phyloP scores from a whole-genome alignment of 2,888 invertebrate genomes.

The Ectemnius cavifrons region DNA sequence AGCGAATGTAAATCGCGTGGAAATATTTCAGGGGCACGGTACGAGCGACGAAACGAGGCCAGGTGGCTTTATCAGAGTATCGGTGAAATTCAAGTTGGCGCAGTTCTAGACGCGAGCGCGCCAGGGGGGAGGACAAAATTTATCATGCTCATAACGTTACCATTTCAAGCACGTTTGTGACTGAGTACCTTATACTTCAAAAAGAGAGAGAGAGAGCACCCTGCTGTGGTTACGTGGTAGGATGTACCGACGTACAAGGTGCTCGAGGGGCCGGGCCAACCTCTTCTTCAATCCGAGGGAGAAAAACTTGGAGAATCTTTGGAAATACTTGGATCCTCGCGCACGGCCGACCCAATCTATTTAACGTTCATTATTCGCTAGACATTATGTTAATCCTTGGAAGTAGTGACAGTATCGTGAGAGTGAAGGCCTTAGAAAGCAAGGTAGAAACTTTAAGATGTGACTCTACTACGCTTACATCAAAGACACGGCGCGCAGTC shows the following conservation, averaged over 20 bases:
- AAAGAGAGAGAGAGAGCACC: constrained; percentile 21
- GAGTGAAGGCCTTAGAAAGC: too few species aligned
- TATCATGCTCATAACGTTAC: constrained; percentile 68
- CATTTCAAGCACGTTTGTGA: constrained; percentile 70
- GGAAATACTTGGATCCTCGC: too few species aligned
- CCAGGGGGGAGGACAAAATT: constrained; percentile 56
- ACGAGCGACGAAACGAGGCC: constrained; percentile 8
- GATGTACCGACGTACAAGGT: neutral
- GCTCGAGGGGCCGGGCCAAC: too few species aligned
- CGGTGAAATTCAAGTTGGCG: constrained; percentile 59
- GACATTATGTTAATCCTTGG: too few species aligned
- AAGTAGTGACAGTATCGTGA: too few species aligned
- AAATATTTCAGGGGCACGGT: constrained; percentile 66
- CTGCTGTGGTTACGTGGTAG: neutral
- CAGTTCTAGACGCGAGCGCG: constrained; percentile 25
- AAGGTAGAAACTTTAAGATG: too few species aligned
- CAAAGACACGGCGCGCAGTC: neutral
- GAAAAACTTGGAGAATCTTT: too few species aligned
- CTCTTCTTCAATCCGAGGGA: too few species aligned
- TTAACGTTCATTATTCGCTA: too few species aligned
- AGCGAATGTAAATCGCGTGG: constrained; percentile 69
- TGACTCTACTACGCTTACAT: too few species aligned
- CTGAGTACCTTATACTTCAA: constrained; percentile 63
- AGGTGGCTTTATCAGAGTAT: constrained; percentile 62
- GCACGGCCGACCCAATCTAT: too few species aligned